Base-by-base conservation (phyloP, 92 coral and sea anemone genomes). In the Actinostola sp. region DNA sequence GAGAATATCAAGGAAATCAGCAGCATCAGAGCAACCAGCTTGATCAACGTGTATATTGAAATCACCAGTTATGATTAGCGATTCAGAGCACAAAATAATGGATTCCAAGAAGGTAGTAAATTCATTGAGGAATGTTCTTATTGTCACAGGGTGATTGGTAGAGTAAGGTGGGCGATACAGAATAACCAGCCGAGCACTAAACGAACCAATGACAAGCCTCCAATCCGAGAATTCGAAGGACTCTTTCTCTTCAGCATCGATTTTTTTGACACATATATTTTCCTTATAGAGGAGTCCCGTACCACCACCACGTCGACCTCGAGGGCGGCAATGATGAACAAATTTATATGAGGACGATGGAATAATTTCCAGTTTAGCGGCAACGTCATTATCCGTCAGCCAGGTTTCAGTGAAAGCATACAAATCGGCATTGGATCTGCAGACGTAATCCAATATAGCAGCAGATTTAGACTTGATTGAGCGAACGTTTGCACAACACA, bases 81-180 rank as follows among this genome's bases (percentile, higher is more conserved):
- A 70, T 54, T 73, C 86, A 34, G 81, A 21, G 1, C 70, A 73
- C 66, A 82, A 24, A 25, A 82, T 45, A 21, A 82, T 56, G 16
- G 81, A 44, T 53, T 73, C 81, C 29, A 74, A 26, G 35, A 64
- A 73, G 0, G 31, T 50, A 26, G 86, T 61, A 30, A 81, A 81
- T 30, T 74, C 76, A 19, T 53, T 46, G 29, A 81, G 36, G 23
- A 81, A 81, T 17, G 78, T 51, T 38, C 38, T 29, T 4, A 61
- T 23, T 9, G 72, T 16, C 11, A 55, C 70, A 20, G 75, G 79
- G 36, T 80, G 85, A 9, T 21, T 38, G 14, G 46, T 15, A 50
- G 85, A 80, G 38, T 61, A 73, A 1, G 74, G 86, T 0, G 65
- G 46, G 13, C 81, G 80, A 35, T 81, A 81, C 2, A 81, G 52